phyloP scores from a whole-genome alignment of 2,888 invertebrate species.

The Charanyca ferruginea region DNA sequence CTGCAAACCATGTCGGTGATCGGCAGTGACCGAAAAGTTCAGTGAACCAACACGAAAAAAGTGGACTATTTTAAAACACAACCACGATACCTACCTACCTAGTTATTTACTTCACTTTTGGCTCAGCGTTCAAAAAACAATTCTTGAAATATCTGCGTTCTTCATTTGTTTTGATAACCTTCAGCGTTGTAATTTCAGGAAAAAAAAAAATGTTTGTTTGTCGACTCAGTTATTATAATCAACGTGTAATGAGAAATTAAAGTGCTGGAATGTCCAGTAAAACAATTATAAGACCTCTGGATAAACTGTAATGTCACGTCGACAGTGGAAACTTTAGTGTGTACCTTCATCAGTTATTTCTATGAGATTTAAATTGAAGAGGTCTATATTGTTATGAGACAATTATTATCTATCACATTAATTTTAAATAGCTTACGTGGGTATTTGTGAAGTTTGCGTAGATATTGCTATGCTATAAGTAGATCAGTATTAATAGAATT shows the following conservation, averaged over 20 bases:
- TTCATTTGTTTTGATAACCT: constrained; percentile 43
- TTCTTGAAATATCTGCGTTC: constrained; percentile 41
- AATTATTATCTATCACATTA: constrained; percentile 38
- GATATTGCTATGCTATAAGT: neutral
- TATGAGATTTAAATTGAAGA: too few species aligned
- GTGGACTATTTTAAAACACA: constrained; percentile 69
- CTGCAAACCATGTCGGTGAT: constrained; percentile 69
- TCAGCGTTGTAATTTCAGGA: constrained; percentile 22
- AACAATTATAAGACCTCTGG: constrained; percentile 18
- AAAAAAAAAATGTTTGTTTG: constrained; percentile 17
- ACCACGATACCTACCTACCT: constrained; percentile 50
- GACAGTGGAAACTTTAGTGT: constrained; percentile 9
- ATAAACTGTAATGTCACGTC: constrained; percentile 9
- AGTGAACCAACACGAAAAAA: constrained; percentile 76
- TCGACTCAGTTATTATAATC: neutral
- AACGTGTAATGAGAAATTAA: neutral
- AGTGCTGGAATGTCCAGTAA: constrained; percentile 1
- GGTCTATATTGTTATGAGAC: constrained; percentile 28
- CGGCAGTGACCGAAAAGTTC: constrained; percentile 78
- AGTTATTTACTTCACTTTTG: constrained; percentile 46
- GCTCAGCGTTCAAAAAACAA: constrained; percentile 49
- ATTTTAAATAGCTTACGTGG: constrained; percentile 20
- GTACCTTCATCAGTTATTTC: constrained; percentile 13
- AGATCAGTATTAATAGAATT: constrained; percentile 27
- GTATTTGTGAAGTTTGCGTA: constrained; percentile 19